Conservation (phyloP, 2,888 invertebrate species). For the Drosophila colorata region DNA sequence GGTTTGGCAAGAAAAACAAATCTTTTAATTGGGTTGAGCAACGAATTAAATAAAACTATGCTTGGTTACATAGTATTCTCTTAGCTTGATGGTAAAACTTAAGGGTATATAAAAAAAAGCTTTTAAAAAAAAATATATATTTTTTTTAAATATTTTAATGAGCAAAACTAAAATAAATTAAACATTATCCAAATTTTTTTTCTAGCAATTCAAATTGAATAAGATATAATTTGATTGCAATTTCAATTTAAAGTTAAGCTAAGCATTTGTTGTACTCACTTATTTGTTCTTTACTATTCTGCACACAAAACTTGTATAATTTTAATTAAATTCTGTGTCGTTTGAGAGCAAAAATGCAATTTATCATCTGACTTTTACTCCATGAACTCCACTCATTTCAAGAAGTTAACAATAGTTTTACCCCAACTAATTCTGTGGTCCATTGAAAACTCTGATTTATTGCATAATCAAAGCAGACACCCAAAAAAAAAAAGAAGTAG, state of each 20-base stretch:
- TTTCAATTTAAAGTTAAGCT: constrained; percentile 9
- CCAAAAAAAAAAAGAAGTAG: not conserved
- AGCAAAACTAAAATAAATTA: no score
- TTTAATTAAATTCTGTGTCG: constrained; percentile 17
- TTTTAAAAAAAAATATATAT: no score
- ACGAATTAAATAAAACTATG: not conserved
- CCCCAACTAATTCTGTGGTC: constrained; percentile 27
- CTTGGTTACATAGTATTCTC: not conserved
- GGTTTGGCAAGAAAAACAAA: not conserved
- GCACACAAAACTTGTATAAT: constrained; percentile 2
- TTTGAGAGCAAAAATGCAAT: constrained; percentile 7
- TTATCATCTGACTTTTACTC: constrained; percentile 25
- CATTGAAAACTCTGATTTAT: constrained; percentile 48
- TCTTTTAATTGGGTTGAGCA: not conserved
- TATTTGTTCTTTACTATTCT: not conserved
- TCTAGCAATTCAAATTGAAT: not conserved
- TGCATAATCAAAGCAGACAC: constrained; percentile 30
- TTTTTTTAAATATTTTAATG: no score
- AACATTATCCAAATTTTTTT: no score
- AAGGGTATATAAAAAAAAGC: no score
- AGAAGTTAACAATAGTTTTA: constrained; percentile 13
- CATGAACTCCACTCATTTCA: constrained; percentile 1
- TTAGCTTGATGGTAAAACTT: no score
- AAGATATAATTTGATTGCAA: not conserved
- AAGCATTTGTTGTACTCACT: not conserved